Base-by-base conservation (phyloP, 2,797 vertebrate genomes). In the Potorous gilbertii region DNA sequence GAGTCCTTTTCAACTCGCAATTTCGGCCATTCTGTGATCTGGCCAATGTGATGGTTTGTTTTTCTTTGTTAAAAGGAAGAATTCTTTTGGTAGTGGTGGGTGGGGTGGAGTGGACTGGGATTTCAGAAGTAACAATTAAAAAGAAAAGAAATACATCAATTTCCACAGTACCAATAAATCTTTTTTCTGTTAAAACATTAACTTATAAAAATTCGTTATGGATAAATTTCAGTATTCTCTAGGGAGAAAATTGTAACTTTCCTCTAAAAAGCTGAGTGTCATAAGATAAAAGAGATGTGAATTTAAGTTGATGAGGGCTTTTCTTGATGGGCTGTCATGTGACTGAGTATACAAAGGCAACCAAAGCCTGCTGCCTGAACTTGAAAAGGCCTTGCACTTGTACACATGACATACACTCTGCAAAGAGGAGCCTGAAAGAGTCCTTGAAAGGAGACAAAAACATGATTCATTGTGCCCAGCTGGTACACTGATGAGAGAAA, bases 401-500 rank as follows among this genome's bases (percentile, higher is more conserved):
- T n/a, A 3, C 6, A 13, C 28, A 50, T 93, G 74, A 21, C 74
- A 56, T 93, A 11, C 29, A n/a, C 57, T 27, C 93, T 55, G 54
- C 4, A 28, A 34, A 46, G n/a, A 91, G 91, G 34, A 56, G 29
- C 6, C 50, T 55, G 1, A 4, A 92, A 97, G n/a, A 2, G 59
- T 93, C 14, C 6, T 1, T 52, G 93, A 94, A 74, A 90, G 93
- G 66, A 46, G 24, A 29, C 94, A 92, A 56, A 96, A 28, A 94
- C 74, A 5, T 40, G 93, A 94, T 59, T 94, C 34, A 14, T 12
- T 91, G 55, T 74, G 87, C 92, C 59, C 62, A 95, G 92, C n/a
- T 90, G 34, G 11, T 52, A 81, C 18, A 27, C 50, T 0, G 0
- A 3, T 56, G 90, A 66, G 62, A 56, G 21, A 95, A 87, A 96